These are phyloP conservation scores for Tetrapedia diversipes DNA, from an alignment of 2,888 invertebrate genomes.

Conservation along the genomic window DNA sequence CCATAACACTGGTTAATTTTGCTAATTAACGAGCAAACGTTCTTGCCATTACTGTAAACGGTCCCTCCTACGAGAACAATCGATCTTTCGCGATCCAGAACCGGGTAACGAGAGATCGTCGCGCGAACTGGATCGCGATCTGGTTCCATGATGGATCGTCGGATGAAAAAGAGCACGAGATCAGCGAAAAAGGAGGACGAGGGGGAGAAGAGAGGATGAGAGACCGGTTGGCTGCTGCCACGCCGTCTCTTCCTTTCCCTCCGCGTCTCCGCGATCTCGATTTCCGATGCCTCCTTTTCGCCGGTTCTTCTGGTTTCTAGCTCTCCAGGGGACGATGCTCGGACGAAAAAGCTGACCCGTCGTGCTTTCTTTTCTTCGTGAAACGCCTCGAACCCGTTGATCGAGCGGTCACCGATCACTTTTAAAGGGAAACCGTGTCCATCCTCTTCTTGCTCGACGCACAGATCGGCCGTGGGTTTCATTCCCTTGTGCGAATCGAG, in stretches of 20 bases:
- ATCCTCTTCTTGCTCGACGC: neutral
- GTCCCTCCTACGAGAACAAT: neutral
- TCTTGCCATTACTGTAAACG: neutral
- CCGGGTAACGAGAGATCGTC: conserved; percentile 57
- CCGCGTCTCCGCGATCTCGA: conserved; percentile 26
- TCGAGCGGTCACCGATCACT: neutral
- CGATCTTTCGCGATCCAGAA: conserved; percentile 55
- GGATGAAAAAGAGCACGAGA: conserved; percentile 39
- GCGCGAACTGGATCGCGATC: conserved; percentile 63
- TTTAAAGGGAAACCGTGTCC: conserved; percentile 22
- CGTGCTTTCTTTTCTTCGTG: conserved; percentile 55
- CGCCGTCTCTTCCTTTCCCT: conserved; percentile 22
- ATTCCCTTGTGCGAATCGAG: neutral
- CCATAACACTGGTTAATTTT: neutral
- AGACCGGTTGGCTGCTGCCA: conserved; percentile 26
- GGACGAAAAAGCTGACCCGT: conserved; percentile 54
- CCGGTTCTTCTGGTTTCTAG: conserved; percentile 47
- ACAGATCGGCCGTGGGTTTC: neutral
- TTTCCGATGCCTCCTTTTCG: conserved; percentile 46
- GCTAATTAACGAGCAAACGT: conserved; percentile 14
- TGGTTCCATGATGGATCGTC: conserved; percentile 56
- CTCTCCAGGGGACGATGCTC: conserved; percentile 14
- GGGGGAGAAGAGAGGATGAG: conserved; percentile 25
- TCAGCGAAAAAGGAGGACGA: neutral
- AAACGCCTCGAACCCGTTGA: conserved; percentile 9